Evolutionary conservation across 2,113 vertebrate genomes (phyloP).

Genomic region (Orthochromis indermauri): DNA sequence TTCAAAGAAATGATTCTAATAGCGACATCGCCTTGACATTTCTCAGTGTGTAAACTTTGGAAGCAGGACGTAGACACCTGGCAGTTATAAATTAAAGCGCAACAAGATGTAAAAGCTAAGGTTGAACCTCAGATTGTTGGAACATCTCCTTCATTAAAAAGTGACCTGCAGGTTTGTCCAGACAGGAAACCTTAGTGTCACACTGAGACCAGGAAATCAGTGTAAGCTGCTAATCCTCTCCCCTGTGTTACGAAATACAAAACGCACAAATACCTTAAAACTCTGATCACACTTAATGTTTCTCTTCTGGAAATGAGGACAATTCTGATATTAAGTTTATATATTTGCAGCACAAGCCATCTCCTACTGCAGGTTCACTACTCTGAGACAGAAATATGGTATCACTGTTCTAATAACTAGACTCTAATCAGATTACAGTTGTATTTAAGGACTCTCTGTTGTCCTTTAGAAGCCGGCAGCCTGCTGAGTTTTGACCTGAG

Average conservation of each 20-base stretch:
- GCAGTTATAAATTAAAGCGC: neutral
- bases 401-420: neutral
- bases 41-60: neutral
- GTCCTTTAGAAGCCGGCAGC: neutral
- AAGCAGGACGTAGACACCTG: neutral
- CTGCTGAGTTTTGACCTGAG: neutral
- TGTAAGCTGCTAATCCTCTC: conserved; percentile 53
- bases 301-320: neutral
- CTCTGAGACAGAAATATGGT: neutral
- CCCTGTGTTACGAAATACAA: conserved; percentile 18
- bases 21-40: neutral
- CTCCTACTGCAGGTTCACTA: neutral
- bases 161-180: neutral
- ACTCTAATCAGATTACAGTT: conserved; percentile 11
- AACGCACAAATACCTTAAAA: neutral
- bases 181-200: neutral
- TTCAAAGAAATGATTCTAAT: neutral
- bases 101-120: neutral
- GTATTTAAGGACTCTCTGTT: neutral
- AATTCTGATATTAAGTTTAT: neutral
- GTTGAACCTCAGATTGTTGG: neutral
- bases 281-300: neutral
- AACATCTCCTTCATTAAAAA: neutral
- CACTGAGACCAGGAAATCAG: conserved; percentile 16
- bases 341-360: neutral